Conservation (phyloP, 2,113 vertebrate genomes). For the Lophura nycthemera region DNA sequence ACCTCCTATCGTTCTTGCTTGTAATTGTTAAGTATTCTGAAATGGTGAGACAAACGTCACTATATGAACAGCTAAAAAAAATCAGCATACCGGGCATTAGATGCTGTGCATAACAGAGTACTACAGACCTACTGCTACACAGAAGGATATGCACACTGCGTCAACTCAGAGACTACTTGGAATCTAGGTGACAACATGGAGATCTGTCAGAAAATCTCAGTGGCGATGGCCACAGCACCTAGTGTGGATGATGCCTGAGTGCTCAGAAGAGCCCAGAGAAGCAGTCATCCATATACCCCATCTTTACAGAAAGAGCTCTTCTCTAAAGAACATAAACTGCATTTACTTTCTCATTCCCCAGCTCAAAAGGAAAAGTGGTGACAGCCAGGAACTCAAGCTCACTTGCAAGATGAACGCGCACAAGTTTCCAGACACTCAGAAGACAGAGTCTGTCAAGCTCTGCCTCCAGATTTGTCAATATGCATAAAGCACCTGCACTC, state of each 20-base stretch:
- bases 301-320: neutral
- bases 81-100: neutral
- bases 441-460: neutral
- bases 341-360: neutral
- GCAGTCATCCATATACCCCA: neutral
- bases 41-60: neutral
- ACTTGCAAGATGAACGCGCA: neutral
- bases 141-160: neutral
- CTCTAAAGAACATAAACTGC: neutral
- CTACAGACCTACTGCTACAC: neutral
- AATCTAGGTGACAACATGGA: neutral
- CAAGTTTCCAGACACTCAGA: neutral
- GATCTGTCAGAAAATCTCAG: neutral
- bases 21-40: neutral
- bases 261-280: neutral
- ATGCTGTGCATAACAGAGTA: neutral
- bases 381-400: neutral
- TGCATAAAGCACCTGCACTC: neutral
- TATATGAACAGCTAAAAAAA: neutral
- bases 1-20: neutral
- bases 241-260: neutral
- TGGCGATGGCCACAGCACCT: rapidly evolving
- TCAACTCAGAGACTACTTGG: neutral
- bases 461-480: neutral
- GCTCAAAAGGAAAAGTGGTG: neutral